phyloP scores from a whole-genome alignment of 2,888 invertebrate genomes.

The Cantharis rustica region DNA sequence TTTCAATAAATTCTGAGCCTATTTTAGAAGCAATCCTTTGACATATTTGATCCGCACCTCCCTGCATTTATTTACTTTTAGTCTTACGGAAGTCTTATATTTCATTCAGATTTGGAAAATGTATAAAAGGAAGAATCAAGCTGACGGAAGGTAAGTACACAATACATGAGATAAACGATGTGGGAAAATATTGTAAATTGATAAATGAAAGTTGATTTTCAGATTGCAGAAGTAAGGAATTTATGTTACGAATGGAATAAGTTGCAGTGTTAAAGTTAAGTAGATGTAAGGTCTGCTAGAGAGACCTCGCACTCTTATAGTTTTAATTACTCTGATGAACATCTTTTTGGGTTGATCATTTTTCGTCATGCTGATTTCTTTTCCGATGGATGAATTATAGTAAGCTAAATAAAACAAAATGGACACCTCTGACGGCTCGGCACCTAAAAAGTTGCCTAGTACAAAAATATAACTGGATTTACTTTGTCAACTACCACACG shows the following conservation, averaged over 20 bases:
- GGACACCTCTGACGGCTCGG: slow-evolving; percentile 38
- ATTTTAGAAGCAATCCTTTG: slow-evolving; percentile 34
- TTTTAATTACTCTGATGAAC: not conserved
- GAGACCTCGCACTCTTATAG: no score
- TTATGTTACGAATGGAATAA: no score
- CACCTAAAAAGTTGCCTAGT: slow-evolving; percentile 35
- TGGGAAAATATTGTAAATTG: no score
- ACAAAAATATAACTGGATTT: not conserved
- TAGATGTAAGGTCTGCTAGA: no score
- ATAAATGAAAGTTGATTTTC: no score
- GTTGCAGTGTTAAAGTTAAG: no score
- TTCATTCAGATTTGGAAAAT: no score
- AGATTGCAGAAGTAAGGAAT: no score
- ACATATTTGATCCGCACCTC: slow-evolving; percentile 37
- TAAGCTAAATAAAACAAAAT: slow-evolving; percentile 43
- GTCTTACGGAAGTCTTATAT: not conserved
- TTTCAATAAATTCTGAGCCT: slow-evolving; percentile 29
- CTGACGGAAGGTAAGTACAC: no score
- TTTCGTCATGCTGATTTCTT: slow-evolving; percentile 26
- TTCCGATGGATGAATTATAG: slow-evolving; percentile 41
- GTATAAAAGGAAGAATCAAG: no score
- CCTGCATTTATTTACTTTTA: not conserved
- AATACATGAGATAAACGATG: no score
- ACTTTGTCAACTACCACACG: slow-evolving; percentile 36
- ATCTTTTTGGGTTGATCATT: not conserved